Base-by-base conservation (phyloP, 2,113 vertebrate species). In the Chionodraco myersi region DNA sequence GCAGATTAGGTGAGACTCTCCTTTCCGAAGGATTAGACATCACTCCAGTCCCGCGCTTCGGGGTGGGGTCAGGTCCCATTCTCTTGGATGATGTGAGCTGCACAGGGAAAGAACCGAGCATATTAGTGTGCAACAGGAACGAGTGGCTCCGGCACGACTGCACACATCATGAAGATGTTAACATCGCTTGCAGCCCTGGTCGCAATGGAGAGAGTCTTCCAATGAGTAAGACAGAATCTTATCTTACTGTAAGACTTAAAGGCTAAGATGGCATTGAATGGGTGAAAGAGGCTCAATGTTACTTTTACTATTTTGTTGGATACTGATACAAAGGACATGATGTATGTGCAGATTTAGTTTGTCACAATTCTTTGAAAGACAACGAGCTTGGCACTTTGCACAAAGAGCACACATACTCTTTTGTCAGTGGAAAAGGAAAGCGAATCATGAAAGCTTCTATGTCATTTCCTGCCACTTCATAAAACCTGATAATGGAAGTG, bases 71-170 rank as follows among this genome's bases (percentile, higher is more conserved):
- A 0, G 96, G 96, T 83, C 95, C 95, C 26, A 96, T 98, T 89
- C 95, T 97, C 90, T 51, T 99, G 93, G 97, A 98, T 53, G 97
- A 97, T 10, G 96, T 99, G 81, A 95, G 90, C 88, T 99, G 98
- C 90, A 96, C 95, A 0, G 98, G 98, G 73, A 96, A 95, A 89
- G 98, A 99, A 82, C 88, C 94, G 1, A 88, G 94, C 36, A 81
- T 99, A 1, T 74, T 95, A 53, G 95, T 96, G 36, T 99, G 98
- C 72, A 93, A 92, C 30, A 92, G 83, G 78, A 89, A 90, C 59
- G 96, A 95, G 48, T 98, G 98, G 98, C 94, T 96, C 54, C 92
- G 81, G 60, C 97, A 98, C 0, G 96, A 98, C 93, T 99, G 98
- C 90, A 96, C 88, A 77, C 97, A 98, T 56, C 86, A 90, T 12